Conservation (phyloP, 2,113 vertebrate species). For the Columba janthina region DNA sequence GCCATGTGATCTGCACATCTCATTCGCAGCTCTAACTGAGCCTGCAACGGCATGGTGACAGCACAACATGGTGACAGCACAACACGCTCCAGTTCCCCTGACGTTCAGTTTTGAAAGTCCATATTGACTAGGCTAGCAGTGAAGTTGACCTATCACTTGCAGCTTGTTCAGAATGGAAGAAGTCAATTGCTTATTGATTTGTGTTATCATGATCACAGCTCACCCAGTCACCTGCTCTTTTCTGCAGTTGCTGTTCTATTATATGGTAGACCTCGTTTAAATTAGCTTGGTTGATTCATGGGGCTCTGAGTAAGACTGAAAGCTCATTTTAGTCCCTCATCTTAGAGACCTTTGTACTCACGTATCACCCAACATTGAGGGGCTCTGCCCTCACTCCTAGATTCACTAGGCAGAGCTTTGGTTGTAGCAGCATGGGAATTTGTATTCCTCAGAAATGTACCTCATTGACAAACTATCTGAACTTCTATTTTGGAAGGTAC, state of each 20-base stretch:
- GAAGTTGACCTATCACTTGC: constrained; percentile 31
- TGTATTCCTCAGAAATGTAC: background rate
- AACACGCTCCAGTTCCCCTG: background rate
- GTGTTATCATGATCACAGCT: constrained; percentile 1
- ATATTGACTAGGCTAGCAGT: background rate
- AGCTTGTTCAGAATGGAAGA: constrained; percentile 7
- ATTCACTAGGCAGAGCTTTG: background rate
- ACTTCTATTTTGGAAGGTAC: background rate
- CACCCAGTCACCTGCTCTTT: rapidly evolving
- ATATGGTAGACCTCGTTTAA: background rate
- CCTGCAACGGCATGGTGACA: background rate
- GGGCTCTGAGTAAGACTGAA: background rate
- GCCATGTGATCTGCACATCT: background rate
- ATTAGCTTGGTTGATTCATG: background rate
- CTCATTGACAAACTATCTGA: background rate
- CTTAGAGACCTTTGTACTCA: background rate
- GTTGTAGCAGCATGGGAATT: background rate
- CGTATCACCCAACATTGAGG: rapidly evolving
- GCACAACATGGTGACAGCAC: background rate
- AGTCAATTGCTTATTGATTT: constrained; percentile 46
- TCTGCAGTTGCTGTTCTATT: background rate
- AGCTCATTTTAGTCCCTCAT: background rate
- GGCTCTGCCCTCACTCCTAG: background rate
- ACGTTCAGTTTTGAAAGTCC: background rate
- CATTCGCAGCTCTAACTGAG: background rate